Conservation (phyloP, 2,797 vertebrate species). For the Clangula hyemalis region DNA sequence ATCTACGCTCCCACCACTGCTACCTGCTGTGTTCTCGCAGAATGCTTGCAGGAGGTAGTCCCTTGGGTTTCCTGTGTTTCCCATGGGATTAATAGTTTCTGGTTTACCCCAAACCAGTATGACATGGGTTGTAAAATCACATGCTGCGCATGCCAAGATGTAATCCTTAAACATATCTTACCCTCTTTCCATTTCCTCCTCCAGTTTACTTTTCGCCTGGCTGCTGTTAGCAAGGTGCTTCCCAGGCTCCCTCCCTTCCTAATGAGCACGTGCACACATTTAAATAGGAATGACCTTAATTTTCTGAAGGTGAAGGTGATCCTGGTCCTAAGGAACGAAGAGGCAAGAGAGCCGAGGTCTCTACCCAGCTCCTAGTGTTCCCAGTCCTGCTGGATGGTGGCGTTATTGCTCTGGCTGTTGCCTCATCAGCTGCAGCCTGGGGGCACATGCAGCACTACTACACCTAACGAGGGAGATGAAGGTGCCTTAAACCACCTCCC, state of each 20-base stretch:
- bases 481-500: neutral
- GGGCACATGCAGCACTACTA: neutral
- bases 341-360: neutral
- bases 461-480: neutral
- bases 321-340: neutral
- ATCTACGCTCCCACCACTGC: neutral
- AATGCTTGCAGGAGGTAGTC: neutral
- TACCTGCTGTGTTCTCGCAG: neutral
- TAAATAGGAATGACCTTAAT: neutral
- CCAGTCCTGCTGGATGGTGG: neutral
- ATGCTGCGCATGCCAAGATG: neutral
- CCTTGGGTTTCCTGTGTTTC: slow-evolving; percentile 12
- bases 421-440: neutral
- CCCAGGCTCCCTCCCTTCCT: neutral
- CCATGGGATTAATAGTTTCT: neutral
- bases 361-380: neutral
- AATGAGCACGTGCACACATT: neutral
- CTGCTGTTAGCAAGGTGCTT: neutral
- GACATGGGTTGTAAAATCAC: neutral
- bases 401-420: neutral
- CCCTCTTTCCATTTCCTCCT: neutral
- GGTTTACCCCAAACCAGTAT: neutral
- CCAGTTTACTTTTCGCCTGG: neutral
- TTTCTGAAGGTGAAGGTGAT: slow-evolving; percentile 21
- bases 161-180: neutral